phyloP scores from a whole-genome alignment of 1,140 invertebrate species.

The Pectinophora gossypiella region DNA sequence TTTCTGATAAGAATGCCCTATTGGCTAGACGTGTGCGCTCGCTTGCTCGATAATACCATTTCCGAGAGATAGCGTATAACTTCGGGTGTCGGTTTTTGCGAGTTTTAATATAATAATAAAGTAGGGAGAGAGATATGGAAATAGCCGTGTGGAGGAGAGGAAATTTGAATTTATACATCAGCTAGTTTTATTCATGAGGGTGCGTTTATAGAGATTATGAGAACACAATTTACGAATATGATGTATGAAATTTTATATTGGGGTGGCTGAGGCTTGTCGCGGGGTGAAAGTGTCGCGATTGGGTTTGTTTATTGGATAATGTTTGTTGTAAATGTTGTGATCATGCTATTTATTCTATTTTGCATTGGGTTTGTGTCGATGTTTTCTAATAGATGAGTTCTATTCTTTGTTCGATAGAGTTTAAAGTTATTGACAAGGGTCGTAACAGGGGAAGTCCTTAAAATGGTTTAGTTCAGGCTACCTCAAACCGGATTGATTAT shows the following conservation, averaged over 20 bases:
- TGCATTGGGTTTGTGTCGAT: too few relatives aligned
- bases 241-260: conserved; percentile 11
- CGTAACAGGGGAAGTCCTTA: too few relatives aligned
- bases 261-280: conserved; percentile 5
- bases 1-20: conserved; percentile 75
- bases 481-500: too few relatives aligned
- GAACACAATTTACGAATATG: conserved; percentile 28
- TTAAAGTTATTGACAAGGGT: too few relatives aligned
- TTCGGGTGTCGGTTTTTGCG: conserved; percentile 42
- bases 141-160: conserved; percentile 70
- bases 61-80: conserved; percentile 71
- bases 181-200: conserved; percentile 70
- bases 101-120: conserved; percentile 74
- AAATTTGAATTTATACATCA: conserved; percentile 75
- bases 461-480: too few relatives aligned
- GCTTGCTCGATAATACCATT: conserved; percentile 65
- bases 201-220: conserved; percentile 38
- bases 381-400: too few relatives aligned
- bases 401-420: too few relatives aligned
- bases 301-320: too few relatives aligned
- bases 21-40: conserved; percentile 70
- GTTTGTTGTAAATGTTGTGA: too few relatives aligned
- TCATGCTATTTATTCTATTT: too few relatives aligned
- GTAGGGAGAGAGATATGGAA: conserved; percentile 71
- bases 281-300: too few relatives aligned